Percentiles rank a stretch among this genome's conserved stretches.
phyloP scores from a whole-genome alignment of 2,888 invertebrate genomes.

The Brenthis daphne region DNA sequence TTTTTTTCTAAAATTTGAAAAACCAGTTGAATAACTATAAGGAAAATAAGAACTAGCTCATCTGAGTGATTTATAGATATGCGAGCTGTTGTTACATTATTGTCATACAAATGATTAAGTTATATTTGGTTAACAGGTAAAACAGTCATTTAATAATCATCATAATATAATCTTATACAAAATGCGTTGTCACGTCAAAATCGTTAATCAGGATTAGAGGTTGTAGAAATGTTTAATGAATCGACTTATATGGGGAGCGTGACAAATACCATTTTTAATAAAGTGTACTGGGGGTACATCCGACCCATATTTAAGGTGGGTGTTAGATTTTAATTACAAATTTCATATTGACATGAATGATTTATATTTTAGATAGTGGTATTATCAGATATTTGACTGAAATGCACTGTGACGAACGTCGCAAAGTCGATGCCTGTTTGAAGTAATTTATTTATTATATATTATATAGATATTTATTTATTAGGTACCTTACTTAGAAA shows the following conservation, averaged over 20 bases:
- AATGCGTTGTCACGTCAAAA: slow-evolving; percentile 63
- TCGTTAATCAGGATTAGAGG: slow-evolving; percentile 70
- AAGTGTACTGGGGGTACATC: slow-evolving; percentile 41
- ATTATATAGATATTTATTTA: no score
- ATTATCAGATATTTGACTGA: no score
- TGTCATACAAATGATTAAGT: background rate
- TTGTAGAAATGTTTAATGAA: slow-evolving; percentile 59
- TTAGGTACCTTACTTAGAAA: no score
- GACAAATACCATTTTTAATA: slow-evolving; percentile 64
- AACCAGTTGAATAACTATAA: no score
- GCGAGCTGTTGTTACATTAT: no score
- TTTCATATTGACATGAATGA: slow-evolving; percentile 5
- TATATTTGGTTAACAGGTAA: background rate
- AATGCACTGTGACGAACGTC: no score
- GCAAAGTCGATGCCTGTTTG: no score
- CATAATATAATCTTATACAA: slow-evolving; percentile 35
- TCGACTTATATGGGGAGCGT: slow-evolving; percentile 70
- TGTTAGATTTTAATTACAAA: slow-evolving; percentile 32
- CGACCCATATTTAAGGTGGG: slow-evolving; percentile 27
- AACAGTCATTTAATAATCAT: slow-evolving; percentile 7
- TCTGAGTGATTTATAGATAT: no score
- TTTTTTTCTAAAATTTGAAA: no score
- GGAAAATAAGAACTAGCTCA: no score
- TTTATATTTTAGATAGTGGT: background rate
- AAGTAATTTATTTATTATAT: no score